Percentiles rank a stretch among this genome's conserved stretches.
Evolutionary conservation across 2,113 vertebrate species (phyloP).

Genomic region (Lontra canadensis): DNA sequence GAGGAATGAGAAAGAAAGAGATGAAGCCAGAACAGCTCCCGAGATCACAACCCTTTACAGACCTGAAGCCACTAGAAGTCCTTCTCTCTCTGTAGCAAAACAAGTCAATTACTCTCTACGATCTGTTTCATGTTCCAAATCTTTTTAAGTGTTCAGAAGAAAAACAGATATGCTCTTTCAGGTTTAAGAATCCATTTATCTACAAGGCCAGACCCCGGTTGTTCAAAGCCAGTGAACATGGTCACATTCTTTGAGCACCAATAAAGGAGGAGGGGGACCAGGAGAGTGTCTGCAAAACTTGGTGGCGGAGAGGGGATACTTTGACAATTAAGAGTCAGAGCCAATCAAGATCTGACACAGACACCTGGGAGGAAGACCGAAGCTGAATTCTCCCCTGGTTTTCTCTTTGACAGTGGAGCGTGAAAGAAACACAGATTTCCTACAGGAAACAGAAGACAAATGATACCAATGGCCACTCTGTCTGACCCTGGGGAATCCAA

Average conservation of each 20-base stretch:
- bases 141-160: conserved; percentile 33
- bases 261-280: neutral
- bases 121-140: neutral
- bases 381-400: neutral
- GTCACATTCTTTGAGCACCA: neutral
- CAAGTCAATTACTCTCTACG: neutral
- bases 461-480: neutral
- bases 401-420: conserved; percentile 16
- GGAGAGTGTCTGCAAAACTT: neutral
- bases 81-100: neutral
- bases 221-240: neutral
- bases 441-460: conserved; percentile 62
- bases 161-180: conserved; percentile 2
- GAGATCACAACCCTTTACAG: neutral
- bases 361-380: neutral
- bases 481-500: neutral
- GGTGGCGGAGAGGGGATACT: neutral
- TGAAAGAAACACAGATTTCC: conserved; percentile 56
- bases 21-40: neutral
- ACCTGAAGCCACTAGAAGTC: neutral
- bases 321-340: neutral
- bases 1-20: neutral
- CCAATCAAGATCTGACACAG: conserved; percentile 39
- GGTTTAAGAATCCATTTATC: conserved; percentile 15
- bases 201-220: neutral